A percentile compares a stretch with the other conserved stretches of the same genome.
These are phyloP conservation scores for Apantesis nais DNA, from an alignment of 2,888 invertebrate species.

Conservation along the genomic window DNA sequence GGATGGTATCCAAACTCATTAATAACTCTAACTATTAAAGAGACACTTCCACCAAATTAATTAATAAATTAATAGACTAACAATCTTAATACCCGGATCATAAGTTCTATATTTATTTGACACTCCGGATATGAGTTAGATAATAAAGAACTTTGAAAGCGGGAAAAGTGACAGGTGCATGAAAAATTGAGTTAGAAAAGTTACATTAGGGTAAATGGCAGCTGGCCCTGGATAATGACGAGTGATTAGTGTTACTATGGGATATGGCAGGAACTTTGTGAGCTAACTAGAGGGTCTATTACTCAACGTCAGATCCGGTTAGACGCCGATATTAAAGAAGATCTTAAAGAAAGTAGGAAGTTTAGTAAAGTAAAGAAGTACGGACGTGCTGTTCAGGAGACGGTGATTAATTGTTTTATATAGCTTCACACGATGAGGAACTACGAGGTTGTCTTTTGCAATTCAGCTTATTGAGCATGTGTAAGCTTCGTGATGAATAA, in stretches of 20 bases:
- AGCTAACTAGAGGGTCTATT: conserved; percentile 41
- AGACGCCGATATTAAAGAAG: conserved; percentile 23
- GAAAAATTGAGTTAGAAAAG: conserved; percentile 50
- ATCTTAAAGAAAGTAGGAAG: conserved; percentile 16
- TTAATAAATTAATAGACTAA: conserved; percentile 49
- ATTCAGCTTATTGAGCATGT: not conserved
- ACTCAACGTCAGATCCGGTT: conserved; percentile 45
- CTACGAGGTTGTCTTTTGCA: not conserved
- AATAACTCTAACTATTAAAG: conserved; percentile 54
- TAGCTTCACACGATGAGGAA: not conserved
- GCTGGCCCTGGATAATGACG: conserved; percentile 36
- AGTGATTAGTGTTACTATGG: conserved; percentile 43
- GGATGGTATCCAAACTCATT: conserved; percentile 55
- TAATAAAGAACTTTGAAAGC: conserved; percentile 17
- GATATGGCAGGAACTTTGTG: conserved; percentile 31
- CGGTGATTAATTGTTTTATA: not conserved
- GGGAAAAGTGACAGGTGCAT: conserved; percentile 45
- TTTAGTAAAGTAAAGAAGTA: conserved; percentile 3
- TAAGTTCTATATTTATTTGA: conserved; percentile 45
- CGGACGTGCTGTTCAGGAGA: not conserved
- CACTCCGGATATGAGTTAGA: conserved; percentile 10
- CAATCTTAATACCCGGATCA: conserved; percentile 36
- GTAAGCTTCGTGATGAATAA: not conserved
- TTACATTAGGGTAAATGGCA: conserved; percentile 43
- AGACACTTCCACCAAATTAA: conserved; percentile 51